Evolutionary conservation across 2,888 invertebrate species (phyloP).

Genomic region (Drosophila antonietae): DNA sequence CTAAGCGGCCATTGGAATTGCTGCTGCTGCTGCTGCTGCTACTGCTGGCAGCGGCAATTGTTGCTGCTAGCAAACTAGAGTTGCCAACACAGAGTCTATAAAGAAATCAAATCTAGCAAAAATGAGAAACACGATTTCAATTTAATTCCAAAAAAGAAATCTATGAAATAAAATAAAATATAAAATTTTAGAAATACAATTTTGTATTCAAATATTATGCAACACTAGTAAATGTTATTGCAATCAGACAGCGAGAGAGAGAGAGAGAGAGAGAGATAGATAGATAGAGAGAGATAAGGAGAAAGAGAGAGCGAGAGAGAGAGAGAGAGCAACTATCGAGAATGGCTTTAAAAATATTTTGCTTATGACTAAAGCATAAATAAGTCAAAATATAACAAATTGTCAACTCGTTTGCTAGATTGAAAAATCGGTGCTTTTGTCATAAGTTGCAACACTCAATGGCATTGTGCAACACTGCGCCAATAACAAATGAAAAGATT

Average conservation of each 20-base stretch:
- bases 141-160: no score
- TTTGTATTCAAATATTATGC: no score
- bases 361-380: slow-evolving; percentile 1
- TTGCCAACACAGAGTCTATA: slow-evolving; percentile 23
- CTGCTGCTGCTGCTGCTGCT: slow-evolving; percentile 17
- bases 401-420: background rate
- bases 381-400: background rate
- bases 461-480: slow-evolving; percentile 27
- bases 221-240: no score
- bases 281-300: no score
- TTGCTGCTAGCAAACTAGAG: slow-evolving; percentile 36
- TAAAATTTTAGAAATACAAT: background rate
- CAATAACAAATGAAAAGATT: background rate
- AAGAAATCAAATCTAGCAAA: no score
- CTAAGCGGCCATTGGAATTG: slow-evolving; percentile 49
- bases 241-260: no score
- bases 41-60: slow-evolving; percentile 16
- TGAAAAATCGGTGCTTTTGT: background rate
- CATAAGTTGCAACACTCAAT: slow-evolving; percentile 21
- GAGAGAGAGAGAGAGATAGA: no score
- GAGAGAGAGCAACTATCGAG: no score
- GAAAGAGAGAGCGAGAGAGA: no score
- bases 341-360: background rate
- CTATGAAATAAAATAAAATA: no score
- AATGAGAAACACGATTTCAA: no score